These are phyloP conservation scores for Andrena bicolor DNA, from an alignment of 2,888 invertebrate species.

Conservation along the genomic window DNA sequence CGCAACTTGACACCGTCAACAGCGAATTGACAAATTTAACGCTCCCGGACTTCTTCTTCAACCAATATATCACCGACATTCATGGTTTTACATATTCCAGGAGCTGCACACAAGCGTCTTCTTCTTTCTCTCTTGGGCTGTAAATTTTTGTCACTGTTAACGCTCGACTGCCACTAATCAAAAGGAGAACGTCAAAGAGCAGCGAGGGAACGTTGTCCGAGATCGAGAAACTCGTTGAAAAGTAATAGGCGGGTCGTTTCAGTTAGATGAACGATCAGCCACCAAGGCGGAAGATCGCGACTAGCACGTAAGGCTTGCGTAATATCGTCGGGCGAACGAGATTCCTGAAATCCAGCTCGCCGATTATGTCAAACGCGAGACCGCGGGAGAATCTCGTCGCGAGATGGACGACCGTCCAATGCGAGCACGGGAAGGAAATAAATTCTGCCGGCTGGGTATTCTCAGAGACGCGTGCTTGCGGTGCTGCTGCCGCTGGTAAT, in stretches of 20 bases:
- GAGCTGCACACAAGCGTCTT: not conserved
- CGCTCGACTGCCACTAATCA: conserved; percentile 38
- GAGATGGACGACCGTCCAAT: conserved; percentile 46
- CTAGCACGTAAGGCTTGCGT: conserved; percentile 67
- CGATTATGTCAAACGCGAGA: conserved; percentile 62
- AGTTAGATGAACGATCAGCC: conserved; percentile 55
- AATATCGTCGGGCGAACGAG: conserved; percentile 68
- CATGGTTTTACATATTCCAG: not conserved
- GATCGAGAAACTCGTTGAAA: conserved; percentile 50
- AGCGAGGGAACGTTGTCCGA: conserved; percentile 9
- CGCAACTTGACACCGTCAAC: not conserved
- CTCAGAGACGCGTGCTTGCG: conserved; percentile 51
- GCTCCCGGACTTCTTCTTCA: no score
- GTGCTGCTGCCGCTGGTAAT: conserved; percentile 42
- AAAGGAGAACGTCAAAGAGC: conserved; percentile 49
- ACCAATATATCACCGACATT: not conserved
- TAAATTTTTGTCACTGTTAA: conserved; percentile 2
- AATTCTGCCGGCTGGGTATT: conserved; percentile 59
- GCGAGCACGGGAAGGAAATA: conserved; percentile 56
- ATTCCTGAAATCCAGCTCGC: conserved; percentile 68
- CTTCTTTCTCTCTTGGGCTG: not conserved
- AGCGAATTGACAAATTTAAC: not conserved
- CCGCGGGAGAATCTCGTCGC: conserved; percentile 13
- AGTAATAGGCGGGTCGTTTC: conserved; percentile 44
- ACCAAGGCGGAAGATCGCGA: conserved; percentile 60